Base-by-base conservation (phyloP, 2,888 invertebrate species). In the Dastarcus helophoroides region DNA sequence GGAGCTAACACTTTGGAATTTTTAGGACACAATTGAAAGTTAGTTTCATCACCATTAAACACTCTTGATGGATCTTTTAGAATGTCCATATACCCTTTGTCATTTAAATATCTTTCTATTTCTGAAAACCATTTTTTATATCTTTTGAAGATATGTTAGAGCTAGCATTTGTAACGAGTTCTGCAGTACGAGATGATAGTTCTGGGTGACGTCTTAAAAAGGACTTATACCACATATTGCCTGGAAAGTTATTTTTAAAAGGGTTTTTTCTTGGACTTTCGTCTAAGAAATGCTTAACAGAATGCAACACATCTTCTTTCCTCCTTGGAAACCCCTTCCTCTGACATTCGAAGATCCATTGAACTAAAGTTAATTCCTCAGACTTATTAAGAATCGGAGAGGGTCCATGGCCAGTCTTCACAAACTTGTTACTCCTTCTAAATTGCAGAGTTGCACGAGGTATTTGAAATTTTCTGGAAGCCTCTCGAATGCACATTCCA, bases 191-290 rank as follows among this genome's bases (percentile, higher is more conserved):
- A 12, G 35, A 15, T 16, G 33, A 23, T 17, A 47, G 30, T 12
- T 45, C 33, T 9, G 49, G 46, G 32, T 50, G 48, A 11, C 48
- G 31, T 22, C 36, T 33, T 24, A 48, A 25, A 35, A 47, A 48
- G 5, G 41, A 31, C 25, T 26, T 23, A 26, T 33, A 41, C 37
- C 34, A 38, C 14, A 32, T 29, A 15, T 31, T 26, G n/a, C 35
- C 26, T 3, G 30, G 34, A 8, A 24, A 23, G 25, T 38, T 36
- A 15, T 38, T 25, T 2, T 26, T 37, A 16, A 40, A 40, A 2
- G 36, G 40, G 9, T 40, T 38, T 21, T 23, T 12, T 22, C 38
- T 14, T 9, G 38, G 36, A 12, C 4, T 17, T 8, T 29, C 3
- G 17, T 38, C 36, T 10, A 40, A 12, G 31, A 40, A 36, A 22